phyloP scores from a whole-genome alignment of 1,140 invertebrate species.

The Potamilus streckersoni region DNA sequence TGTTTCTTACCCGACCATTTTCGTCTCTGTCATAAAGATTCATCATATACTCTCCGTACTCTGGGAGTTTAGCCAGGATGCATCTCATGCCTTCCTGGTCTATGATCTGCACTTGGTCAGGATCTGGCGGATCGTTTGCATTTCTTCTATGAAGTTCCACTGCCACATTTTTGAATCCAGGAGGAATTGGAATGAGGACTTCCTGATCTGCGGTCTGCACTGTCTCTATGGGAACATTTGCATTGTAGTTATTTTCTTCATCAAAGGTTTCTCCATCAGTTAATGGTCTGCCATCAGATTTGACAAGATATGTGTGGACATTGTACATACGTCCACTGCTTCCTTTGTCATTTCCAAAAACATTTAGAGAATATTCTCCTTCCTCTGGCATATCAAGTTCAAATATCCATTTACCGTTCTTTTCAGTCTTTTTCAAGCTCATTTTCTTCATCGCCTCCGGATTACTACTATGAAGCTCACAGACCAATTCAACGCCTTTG shows the following conservation, averaged over 20 bases:
- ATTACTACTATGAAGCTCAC: conserved; percentile 58
- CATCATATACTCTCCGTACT: conserved; percentile 61
- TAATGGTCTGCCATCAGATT: conserved; percentile 44
- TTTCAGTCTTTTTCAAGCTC: conserved; percentile 34
- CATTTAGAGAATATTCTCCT: conserved; percentile 63
- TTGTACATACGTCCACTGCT: conserved; percentile 48
- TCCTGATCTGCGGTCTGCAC: conserved; percentile 56
- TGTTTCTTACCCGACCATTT: conserved; percentile 33
- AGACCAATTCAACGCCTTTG: conserved; percentile 50
- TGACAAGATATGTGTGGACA: conserved; percentile 58
- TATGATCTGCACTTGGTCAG: conserved; percentile 44
- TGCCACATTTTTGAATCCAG: conserved; percentile 43
- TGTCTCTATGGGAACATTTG: conserved; percentile 47
- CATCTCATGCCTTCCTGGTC: conserved; percentile 46
- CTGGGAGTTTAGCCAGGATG: conserved; percentile 46
- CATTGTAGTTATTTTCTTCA: conserved; percentile 18
- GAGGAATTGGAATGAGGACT: conserved; percentile 51
- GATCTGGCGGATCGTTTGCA: conserved; percentile 46
- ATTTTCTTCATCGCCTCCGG: conserved; percentile 47
- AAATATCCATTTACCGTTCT: conserved; percentile 53
- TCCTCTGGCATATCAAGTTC: conserved; percentile 53
- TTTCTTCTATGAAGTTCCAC: conserved; percentile 51
- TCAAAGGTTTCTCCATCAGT: conserved; percentile 19
- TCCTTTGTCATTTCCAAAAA: conserved; percentile 56
- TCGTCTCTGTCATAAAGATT: conserved; percentile 53